Base-by-base conservation (phyloP, 1,140 invertebrate species). In the Diachasmimorpha longicaudata region DNA sequence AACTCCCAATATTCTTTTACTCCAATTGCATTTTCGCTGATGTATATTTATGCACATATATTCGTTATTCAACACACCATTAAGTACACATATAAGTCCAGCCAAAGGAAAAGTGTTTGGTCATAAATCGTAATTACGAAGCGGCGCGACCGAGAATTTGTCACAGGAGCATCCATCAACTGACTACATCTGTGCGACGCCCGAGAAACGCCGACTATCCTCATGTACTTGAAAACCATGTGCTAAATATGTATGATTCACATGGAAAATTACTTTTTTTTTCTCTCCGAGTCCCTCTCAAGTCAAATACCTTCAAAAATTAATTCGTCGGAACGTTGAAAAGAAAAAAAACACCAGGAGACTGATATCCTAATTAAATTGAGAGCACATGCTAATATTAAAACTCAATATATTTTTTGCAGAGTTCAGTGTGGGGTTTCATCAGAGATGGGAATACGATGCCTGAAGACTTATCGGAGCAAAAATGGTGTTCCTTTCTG, bases 41-140 rank as follows among this genome's bases (percentile, higher is more conserved):
- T 63, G 23, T 25, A 23, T 63, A 63, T 63, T 63, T 63, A 63
- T 25, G 58, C 58, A 25, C 58, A 63, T 88, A 88, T 87, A 88
- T 88, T 86, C 86, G 86, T 88, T 88, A 88, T 87, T 88, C 86
- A 88, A 87, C 86, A 88, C 86, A 82, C 86, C 86, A 88, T 88
- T 88, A 88, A 88, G 81, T 84, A 82, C 79, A 81, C 83, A 82
- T 73, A 76, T 68, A 68, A 83, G 81, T 73, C 81, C 48, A 19
- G 83, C 81, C 81, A 76, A 80, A 82, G 78, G 81, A 79, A 36
- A 67, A 69, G 79, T 77, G 79, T 72, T 74, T 78, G 77, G 79
- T 85, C 86, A 86, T 88, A 88, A 88, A 88, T 88, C 83, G 86
- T 86, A 88, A 88, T 88, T 88, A 88, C 86, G 85, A 84, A 86